Evolutionary conservation across 2,888 invertebrate species (phyloP), one percentile per base, ranked within the genome.

Genomic region (Pelosia muscerda): DNA sequence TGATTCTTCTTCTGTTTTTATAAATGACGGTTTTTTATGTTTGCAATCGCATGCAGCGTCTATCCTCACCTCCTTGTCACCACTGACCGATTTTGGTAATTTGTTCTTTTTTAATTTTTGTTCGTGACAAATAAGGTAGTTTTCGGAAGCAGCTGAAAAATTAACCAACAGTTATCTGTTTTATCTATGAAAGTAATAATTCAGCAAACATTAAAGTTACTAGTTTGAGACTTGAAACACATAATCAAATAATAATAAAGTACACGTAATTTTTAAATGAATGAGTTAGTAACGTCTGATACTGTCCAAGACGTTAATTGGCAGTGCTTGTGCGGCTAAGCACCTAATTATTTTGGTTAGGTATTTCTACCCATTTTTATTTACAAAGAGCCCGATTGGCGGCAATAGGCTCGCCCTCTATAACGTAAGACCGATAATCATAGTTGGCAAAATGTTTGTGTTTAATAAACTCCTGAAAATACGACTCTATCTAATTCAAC

Each of bases 91-190:
- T 19, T 62, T 62, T 54, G 62, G 3, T 13, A 49, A 1, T 23
- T 28, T 49, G 6, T 13, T 13, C 13, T 54, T 62, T 62, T 54
- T 54, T 4, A 23, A 23, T 62, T 62, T 62, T 15, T 62, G 62
- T 62, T 62, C 53, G 31, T 62, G 62, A 31, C 62, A 62, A 31
- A 62, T 62, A 31, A 62, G 31, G 62, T 54, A 62, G 31, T 54
- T 53, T 31, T 62, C 62, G 54, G 31, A 31, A 19, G 11, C 19
- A 62, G 62, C 62, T 62, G 62, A 62, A 62, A 55, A 61, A 49
- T 49, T 26, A 61, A 62, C 53, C 62, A 31, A 62, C 49, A 28
- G 28, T 58, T 54, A 23, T 25, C 49, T 49, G 49, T 9, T 49
- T 67, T 59, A 64, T 73, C 26, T 15, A 55, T 11, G 8, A 15